Percentiles rank a stretch among this genome's conserved stretches.
Evolutionary conservation across 1,140 invertebrate genomes (phyloP).

Genomic region (Hyphantria cunea): DNA sequence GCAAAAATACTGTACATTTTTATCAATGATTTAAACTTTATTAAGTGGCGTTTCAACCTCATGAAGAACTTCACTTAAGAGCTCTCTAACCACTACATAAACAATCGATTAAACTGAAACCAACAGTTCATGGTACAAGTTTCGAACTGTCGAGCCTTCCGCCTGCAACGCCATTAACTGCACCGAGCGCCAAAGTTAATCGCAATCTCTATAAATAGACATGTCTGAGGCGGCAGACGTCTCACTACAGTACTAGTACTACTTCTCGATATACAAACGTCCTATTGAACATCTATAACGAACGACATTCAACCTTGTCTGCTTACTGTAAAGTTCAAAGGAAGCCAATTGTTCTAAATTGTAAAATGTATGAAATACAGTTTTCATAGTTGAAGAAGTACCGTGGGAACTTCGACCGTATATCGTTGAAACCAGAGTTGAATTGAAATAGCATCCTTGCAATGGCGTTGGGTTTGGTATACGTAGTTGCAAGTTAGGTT

Average conservation of each 20-base stretch:
- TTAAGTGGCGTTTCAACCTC: neutral
- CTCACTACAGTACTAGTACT: slow-evolving; percentile 45
- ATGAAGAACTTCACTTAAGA: slow-evolving; percentile 15
- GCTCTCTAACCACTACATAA: slow-evolving; percentile 27
- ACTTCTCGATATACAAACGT: slow-evolving; percentile 37
- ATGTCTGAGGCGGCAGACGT: slow-evolving; percentile 65
- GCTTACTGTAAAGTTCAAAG: slow-evolving; percentile 27
- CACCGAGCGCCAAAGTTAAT: slow-evolving; percentile 38
- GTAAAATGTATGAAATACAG: slow-evolving; percentile 26
- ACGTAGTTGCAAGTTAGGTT: slow-evolving; percentile 60
- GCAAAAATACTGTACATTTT: too few species aligned
- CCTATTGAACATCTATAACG: slow-evolving; percentile 14
- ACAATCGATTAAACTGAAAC: slow-evolving; percentile 34
- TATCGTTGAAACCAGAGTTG: slow-evolving; percentile 35
- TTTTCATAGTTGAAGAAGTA: slow-evolving; percentile 10
- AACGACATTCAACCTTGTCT: slow-evolving; percentile 37
- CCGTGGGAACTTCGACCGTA: slow-evolving; percentile 34
- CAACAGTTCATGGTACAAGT: slow-evolving; percentile 26
- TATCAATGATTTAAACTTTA: too few species aligned
- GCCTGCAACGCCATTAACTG: slow-evolving; percentile 33
- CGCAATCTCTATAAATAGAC: slow-evolving; percentile 68
- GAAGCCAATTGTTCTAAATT: neutral
- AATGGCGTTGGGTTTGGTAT: neutral
- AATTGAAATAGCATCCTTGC: slow-evolving; percentile 29
- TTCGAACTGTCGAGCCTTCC: slow-evolving; percentile 32